These are phyloP conservation scores for Hemitrygon akajei DNA, from an alignment of 2,797 vertebrate species.

Conservation along the genomic window DNA sequence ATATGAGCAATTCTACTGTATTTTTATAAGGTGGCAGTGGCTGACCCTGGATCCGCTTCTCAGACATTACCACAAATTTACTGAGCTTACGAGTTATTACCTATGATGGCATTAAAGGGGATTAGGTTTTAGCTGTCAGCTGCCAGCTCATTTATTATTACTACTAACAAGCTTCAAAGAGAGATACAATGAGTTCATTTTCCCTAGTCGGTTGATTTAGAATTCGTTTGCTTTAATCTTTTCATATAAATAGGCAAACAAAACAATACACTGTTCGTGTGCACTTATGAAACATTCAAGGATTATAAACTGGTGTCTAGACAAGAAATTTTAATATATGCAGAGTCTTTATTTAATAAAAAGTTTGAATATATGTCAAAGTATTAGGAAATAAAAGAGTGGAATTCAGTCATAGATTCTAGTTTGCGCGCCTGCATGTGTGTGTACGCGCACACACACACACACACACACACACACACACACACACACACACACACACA, in stretches of 20 bases:
- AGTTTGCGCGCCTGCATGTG: background rate
- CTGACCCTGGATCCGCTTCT: slow-evolving; percentile 58
- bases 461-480: no score
- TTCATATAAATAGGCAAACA: slow-evolving; percentile 38
- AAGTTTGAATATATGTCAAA: slow-evolving; percentile 22
- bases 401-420: background rate
- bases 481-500: background rate
- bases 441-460: background rate
- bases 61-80: slow-evolving; percentile 45
- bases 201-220: slow-evolving; percentile 33
- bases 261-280: slow-evolving; percentile 33
- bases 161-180: slow-evolving; percentile 42
- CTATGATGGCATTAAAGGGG: slow-evolving; percentile 48
- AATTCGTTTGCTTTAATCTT: slow-evolving; percentile 34
- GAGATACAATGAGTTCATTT: slow-evolving; percentile 39
- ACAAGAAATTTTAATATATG: slow-evolving; percentile 33
- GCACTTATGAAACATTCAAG: slow-evolving; percentile 36
- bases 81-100: slow-evolving; percentile 48
- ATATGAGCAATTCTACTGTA: slow-evolving; percentile 64
- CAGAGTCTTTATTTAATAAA: background rate
- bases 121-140: slow-evolving; percentile 45
- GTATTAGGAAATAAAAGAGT: slow-evolving; percentile 10
- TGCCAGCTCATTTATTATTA: slow-evolving; percentile 43
- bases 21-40: slow-evolving; percentile 55
- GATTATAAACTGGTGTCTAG: slow-evolving; percentile 36